Evolutionary conservation across 2,888 invertebrate genomes (phyloP), one percentile per base, ranked within the genome.

Genomic region (Neria commutata): DNA sequence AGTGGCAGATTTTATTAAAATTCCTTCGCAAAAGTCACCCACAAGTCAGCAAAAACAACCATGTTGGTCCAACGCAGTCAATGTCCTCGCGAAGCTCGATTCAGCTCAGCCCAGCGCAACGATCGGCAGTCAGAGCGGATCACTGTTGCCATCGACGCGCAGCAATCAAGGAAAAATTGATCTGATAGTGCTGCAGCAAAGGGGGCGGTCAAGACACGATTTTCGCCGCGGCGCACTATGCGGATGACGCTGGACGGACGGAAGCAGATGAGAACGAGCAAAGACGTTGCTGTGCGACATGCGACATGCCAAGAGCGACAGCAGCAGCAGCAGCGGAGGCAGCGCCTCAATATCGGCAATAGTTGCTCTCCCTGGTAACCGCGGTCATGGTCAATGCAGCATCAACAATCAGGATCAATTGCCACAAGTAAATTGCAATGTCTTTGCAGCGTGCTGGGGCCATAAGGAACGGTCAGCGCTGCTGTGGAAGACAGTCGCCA

Each of bases 151-250:
- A 37, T 46, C 46, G 19, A 24, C 46, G 23, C n/a, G n/a, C n/a
- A n/a, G n/a, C 16, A 37, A 37, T 37, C 6, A 37, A 37, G 37
- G n/a, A 37, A 37, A 37, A 37, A 14, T 37, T 14, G 73, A 75
- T 75, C 75, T 72, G 75, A 75, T 75, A 74, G 71, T 71, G 74
- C 70, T 72, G 72, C 70, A 74, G 73, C 75, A 70, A 71, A 75
- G 74, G 73, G 74, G 75, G 75, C 75, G 75, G 73, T 72, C 68
- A 69, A 68, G 67, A 73, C 75, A 75, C 75, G 75, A 75, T 72
- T 75, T 60, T 58, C 70, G 71, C 71, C n/a, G 37, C n/a, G 37
- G 37, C 37, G 4, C n/a, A n/a, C n/a, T n/a, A n/a, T n/a, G n/a
- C n/a, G n/a, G n/a, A n/a, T n/a, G n/a, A n/a, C n/a, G n/a, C n/a